phyloP scores from a whole-genome alignment of 2,797 vertebrate species.

The Girardinus metallicus region DNA sequence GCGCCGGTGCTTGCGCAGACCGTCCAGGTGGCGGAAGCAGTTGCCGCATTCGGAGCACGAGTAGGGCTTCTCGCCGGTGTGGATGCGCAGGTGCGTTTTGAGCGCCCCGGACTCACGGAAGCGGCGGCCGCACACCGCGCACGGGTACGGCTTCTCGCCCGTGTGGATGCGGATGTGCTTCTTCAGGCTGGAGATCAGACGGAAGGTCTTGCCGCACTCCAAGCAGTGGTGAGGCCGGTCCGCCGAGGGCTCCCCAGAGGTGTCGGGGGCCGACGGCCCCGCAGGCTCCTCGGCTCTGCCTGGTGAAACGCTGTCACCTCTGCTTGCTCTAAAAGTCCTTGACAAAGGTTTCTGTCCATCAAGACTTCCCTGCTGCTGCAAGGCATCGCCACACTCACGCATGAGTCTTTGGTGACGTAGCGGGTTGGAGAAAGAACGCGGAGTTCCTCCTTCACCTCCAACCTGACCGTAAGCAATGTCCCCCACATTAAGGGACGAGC shows the following conservation, averaged over 20 bases:
- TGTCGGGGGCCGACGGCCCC: conserved; percentile 64
- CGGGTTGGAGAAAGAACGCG: conserved; percentile 67
- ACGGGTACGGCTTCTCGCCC: conserved; percentile 85
- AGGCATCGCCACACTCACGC: conserved; percentile 58
- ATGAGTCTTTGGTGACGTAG: conserved; percentile 69
- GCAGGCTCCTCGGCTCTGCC: conserved; percentile 64
- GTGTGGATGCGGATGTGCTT: conserved; percentile 88
- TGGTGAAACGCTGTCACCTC: conserved; percentile 54
- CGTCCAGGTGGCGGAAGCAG: conserved; percentile 84
- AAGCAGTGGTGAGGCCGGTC: conserved; percentile 85
- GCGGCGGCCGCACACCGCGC: conserved; percentile 82
- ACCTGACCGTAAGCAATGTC: conserved; percentile 78
- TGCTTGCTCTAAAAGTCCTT: conserved; percentile 48
- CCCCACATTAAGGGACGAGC: conserved; percentile 64
- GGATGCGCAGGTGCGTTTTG: conserved; percentile 86
- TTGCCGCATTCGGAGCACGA: conserved; percentile 88
- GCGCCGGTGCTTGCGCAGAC: conserved; percentile 84
- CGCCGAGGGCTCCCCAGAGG: conserved; percentile 59
- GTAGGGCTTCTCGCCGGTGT: conserved; percentile 99
- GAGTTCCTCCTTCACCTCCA: conserved; percentile 68
- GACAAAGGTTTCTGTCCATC: conserved; percentile 65
- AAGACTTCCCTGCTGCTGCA: conserved; percentile 51
- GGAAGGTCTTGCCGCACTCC: conserved; percentile 86
- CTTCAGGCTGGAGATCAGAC: conserved; percentile 85
- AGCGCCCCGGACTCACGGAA: conserved; percentile 85